A percentile compares a stretch with the other conserved stretches of the same genome.
Evolutionary conservation across 2,888 invertebrate species (phyloP).

Genomic region (Acanthosoma haemorrhoidale): DNA sequence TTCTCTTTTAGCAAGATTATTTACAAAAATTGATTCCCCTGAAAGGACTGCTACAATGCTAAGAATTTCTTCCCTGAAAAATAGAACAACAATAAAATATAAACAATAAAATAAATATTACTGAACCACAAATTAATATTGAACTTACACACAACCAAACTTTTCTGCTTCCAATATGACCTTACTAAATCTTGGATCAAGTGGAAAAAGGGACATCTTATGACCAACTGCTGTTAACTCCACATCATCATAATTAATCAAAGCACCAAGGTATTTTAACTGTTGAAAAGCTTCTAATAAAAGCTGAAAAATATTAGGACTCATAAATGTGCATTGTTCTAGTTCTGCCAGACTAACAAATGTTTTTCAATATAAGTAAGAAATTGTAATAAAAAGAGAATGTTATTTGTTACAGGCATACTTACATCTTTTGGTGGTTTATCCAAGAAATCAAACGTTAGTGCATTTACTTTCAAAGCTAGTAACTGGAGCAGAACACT

Average conservation of each 20-base stretch:
- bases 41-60: slow-evolving; percentile 83
- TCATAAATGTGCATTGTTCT: no score
- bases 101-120: neutral
- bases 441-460: slow-evolving; percentile 85
- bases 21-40: slow-evolving; percentile 77
- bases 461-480: slow-evolving; percentile 74
- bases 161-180: slow-evolving; percentile 70
- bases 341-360: no score
- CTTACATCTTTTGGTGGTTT: slow-evolving; percentile 66
- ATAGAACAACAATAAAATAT: slow-evolving; percentile 28
- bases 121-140: neutral
- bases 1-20: slow-evolving; percentile 67
- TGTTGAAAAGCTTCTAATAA: slow-evolving; percentile 48
- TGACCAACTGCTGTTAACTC: slow-evolving; percentile 72
- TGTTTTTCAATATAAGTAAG: no score
- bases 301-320: slow-evolving; percentile 40
- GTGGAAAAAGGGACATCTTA: slow-evolving; percentile 83
- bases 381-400: neutral
- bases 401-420: neutral
- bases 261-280: slow-evolving; percentile 55
- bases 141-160: slow-evolving; percentile 65
- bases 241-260: slow-evolving; percentile 55
- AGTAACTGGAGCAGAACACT: slow-evolving; percentile 76
- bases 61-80: slow-evolving; percentile 59
- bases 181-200: slow-evolving; percentile 85